Conservation (phyloP, 2,888 invertebrate genomes). For the Leucania comma region DNA sequence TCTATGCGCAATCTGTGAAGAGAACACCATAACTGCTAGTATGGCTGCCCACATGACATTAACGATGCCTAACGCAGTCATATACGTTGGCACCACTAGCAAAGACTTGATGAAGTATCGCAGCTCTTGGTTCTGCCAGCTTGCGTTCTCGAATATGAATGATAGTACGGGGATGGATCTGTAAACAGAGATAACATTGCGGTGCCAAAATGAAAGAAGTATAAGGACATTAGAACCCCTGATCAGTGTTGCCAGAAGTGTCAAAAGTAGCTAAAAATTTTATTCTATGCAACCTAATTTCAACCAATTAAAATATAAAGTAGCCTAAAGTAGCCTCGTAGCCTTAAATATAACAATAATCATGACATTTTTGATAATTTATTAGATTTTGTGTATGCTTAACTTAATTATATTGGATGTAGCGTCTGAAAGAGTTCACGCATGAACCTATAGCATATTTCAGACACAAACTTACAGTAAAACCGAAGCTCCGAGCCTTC, state of each 20-base stretch:
- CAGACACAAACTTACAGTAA: constrained; percentile 85
- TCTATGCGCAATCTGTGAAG: constrained; percentile 93
- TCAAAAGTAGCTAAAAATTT: too few species aligned
- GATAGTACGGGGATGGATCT: constrained; percentile 79
- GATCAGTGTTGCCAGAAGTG: too few species aligned
- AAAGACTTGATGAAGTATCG: constrained; percentile 85
- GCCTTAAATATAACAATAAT: too few species aligned
- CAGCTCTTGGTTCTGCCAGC: constrained; percentile 81
- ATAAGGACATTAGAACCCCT: too few species aligned
- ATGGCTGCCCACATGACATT: constrained; percentile 89
- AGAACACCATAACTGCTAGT: constrained; percentile 91
- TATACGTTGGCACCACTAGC: constrained; percentile 91
- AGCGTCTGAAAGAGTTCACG: too few species aligned
- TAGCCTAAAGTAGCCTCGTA: too few species aligned
- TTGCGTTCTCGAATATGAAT: constrained; percentile 77
- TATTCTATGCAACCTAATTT: too few species aligned
- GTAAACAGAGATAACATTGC: constrained; percentile 31
- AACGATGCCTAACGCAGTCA: constrained; percentile 91
- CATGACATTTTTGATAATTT: too few species aligned
- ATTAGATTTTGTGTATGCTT: too few species aligned
- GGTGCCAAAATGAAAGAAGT: neutral
- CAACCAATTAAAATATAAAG: too few species aligned
- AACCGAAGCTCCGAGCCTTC: constrained; percentile 83
- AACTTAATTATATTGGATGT: too few species aligned
- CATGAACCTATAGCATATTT: too few species aligned